Evolutionary conservation across 2,888 invertebrate species (phyloP), one percentile per base, ranked within the genome.

Genomic region (Noctua pronuba): DNA sequence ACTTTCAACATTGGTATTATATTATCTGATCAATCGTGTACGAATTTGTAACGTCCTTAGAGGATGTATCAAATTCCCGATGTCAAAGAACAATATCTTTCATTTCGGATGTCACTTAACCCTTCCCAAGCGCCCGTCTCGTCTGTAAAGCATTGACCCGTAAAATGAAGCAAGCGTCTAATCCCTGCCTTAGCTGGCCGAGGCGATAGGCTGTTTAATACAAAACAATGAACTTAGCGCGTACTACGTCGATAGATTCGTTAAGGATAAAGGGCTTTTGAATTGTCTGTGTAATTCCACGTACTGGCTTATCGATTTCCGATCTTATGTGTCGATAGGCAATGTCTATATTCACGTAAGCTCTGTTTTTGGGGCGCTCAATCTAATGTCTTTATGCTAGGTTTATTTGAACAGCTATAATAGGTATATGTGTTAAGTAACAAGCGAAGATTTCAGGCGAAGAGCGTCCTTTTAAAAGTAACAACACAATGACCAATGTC

Each of bases 151-250:
- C 88, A 90, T 88, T 92, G 91, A 91, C 91, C 92, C 92, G 90
- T 90, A 90, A 93, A 94, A 94, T 94, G 92, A 94, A 93, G 90
- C 90, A 92, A 92, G 92, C 92, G 88, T 87, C 91, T 94, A 94
- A 94, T 93, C 94, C 93, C 84, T 86, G 90, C 90, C 88, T 85
- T 79, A 82, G 80, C 70, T 65, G 70, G 77, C 64, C 71, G 92
- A 93, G 90, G 92, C 90, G 93, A 93, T 92, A 94, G 92, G 92
- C 92, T 91, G 92, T 92, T 94, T 93, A 92, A 93, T 91, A 92
- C 90, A 84, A 91, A 91, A 86, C 90, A 88, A 88, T 86, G 85
- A 89, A 87, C 82, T 91, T 89, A 80, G 81, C 86, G 86, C 89
- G 84, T 86, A 79, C 82, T 79, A 64, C 73, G 66, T 76, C 75